Evolutionary conservation across 2,888 invertebrate species (phyloP).

Genomic region (Drosophila villosipedis): DNA sequence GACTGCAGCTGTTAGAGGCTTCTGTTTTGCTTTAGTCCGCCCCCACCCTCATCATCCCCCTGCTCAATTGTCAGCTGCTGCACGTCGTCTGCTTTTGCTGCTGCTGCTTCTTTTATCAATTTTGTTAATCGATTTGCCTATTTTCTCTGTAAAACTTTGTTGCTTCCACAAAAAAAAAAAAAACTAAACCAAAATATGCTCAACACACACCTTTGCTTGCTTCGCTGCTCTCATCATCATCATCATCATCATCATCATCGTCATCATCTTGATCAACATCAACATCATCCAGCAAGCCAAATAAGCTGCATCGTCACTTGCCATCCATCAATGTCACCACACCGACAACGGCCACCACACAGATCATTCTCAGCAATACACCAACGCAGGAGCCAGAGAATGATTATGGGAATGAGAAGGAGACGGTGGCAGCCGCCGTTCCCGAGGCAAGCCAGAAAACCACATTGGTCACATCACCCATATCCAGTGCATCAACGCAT

Average conservation of each 20-base stretch:
- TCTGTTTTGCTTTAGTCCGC: slow-evolving; percentile 16
- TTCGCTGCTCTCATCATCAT: slow-evolving; percentile 53
- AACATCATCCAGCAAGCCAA: slow-evolving; percentile 42
- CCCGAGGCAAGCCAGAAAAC: slow-evolving; percentile 1
- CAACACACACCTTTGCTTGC: slow-evolving; percentile 52
- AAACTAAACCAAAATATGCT: slow-evolving; percentile 10
- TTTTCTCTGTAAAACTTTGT: slow-evolving; percentile 73
- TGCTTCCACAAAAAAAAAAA: slow-evolving; percentile 56
- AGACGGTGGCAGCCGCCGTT: slow-evolving; percentile 4
- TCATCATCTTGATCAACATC: slow-evolving; percentile 25
- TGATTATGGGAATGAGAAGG: background rate
- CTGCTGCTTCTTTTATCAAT: slow-evolving; percentile 52
- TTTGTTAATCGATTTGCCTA: slow-evolving; percentile 73
- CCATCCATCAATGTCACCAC: slow-evolving; percentile 81
- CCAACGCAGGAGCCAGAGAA: slow-evolving; percentile 41
- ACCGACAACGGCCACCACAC: slow-evolving; percentile 78
- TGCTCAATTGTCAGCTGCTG: slow-evolving; percentile 16
- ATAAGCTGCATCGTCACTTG: slow-evolving; percentile 66
- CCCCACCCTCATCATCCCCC: background rate
- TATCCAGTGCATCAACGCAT: slow-evolving; percentile 56
- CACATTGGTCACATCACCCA: slow-evolving; percentile 31
- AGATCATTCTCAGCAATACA: slow-evolving; percentile 67
- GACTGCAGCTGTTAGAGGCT: slow-evolving; percentile 10
- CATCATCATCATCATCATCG: slow-evolving; percentile 34
- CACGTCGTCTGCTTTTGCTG: slow-evolving; percentile 21